A percentile compares a stretch with the other conserved stretches of the same genome.
These are phyloP conservation scores for Ailurus styani DNA, from an alignment of 2,113 vertebrate species.

Conservation along the genomic window DNA sequence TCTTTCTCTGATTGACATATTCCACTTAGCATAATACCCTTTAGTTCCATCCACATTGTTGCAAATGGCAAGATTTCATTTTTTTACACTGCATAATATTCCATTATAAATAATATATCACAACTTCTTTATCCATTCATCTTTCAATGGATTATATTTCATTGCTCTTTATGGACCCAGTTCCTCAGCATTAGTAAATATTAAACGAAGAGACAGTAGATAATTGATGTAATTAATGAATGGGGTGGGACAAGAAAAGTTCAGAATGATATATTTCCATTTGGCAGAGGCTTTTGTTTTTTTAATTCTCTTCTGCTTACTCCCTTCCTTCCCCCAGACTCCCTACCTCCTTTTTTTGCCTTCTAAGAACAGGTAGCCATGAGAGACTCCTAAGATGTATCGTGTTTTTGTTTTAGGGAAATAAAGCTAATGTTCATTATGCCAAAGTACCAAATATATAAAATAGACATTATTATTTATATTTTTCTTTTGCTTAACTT, in stretches of 20 bases:
- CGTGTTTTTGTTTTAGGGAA: background rate
- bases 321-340: background rate
- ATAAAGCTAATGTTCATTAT: slow-evolving; percentile 14
- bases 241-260: background rate
- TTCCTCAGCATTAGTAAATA: background rate
- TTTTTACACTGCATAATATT: background rate
- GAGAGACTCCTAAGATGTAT: background rate
- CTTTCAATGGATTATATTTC: background rate
- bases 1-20: too few relatives aligned
- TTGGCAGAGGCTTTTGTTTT: background rate
- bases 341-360: background rate
- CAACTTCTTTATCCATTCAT: background rate
- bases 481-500: slow-evolving; percentile 40
- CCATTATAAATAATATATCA: background rate
- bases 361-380: background rate
- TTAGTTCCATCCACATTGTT: background rate
- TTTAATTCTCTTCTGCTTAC: background rate
- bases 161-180: background rate
- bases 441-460: background rate
- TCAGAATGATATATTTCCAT: background rate
- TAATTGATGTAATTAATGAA: background rate
- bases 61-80: background rate
- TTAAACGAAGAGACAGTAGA: background rate
- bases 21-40: too few relatives aligned
- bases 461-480: background rate